Percentiles rank a stretch among this genome's conserved stretches.
Conservation (phyloP, 2,797 vertebrate genomes). For the Antennarius maculatus region DNA sequence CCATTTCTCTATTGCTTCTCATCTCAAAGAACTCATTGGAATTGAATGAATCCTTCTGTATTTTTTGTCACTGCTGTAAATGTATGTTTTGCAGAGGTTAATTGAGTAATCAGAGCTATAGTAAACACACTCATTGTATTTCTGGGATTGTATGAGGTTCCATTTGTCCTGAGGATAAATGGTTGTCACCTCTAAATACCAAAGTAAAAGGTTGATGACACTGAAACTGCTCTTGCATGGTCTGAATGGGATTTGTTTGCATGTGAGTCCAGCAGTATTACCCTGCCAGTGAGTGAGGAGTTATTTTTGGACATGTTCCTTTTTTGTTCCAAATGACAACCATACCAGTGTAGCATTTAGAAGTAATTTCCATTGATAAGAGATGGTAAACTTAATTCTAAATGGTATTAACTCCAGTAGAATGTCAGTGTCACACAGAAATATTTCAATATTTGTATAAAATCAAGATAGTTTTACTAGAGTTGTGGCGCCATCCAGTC, state of each 20-base stretch:
- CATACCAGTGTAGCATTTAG: constrained; percentile 20
- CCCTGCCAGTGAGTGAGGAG: constrained; percentile 9
- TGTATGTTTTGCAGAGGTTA: constrained; percentile 6
- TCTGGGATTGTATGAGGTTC: not conserved
- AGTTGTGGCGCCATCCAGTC: too few species aligned
- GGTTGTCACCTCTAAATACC: constrained; percentile 25
- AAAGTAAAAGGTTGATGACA: constrained; percentile 30
- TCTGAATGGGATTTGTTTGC: not conserved
- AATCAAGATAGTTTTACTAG: too few species aligned
- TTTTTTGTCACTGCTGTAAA: not conserved
- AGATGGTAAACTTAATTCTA: not conserved
- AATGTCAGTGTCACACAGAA: too few species aligned
- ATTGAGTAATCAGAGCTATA: constrained; percentile 1
- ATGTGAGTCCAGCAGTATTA: not conserved
- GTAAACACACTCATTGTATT: not conserved
- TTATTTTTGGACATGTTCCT: constrained; percentile 43
- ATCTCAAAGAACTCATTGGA: constrained; percentile 17
- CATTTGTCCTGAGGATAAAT: not conserved
- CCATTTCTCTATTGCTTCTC: not conserved
- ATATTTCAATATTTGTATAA: too few species aligned
- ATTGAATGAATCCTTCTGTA: constrained; percentile 17
- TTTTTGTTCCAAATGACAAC: constrained; percentile 22
- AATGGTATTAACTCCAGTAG: not conserved
- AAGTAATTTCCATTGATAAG: not conserved
- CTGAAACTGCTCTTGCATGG: constrained; percentile 16